Evolutionary conservation across 2,888 invertebrate genomes (phyloP).

Genomic region (Cosmorhoe ocellata): DNA sequence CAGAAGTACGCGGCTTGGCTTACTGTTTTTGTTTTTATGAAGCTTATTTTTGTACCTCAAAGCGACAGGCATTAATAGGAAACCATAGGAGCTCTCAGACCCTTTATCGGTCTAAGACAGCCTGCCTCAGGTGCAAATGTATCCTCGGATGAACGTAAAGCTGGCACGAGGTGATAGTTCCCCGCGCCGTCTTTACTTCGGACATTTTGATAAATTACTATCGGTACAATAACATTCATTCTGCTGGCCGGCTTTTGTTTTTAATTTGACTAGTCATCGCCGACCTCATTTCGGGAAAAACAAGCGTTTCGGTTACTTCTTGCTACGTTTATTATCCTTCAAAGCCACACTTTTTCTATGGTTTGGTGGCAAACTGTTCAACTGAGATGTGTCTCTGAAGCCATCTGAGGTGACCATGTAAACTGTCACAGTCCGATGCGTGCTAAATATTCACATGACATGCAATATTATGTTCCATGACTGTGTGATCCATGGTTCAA

Average conservation of each 20-base stretch:
- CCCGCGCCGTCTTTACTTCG: slow-evolving; percentile 35
- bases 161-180: slow-evolving; percentile 44
- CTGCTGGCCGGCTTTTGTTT: slow-evolving; percentile 56
- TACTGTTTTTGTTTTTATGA: no score
- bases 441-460: no score
- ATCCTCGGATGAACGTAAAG: slow-evolving; percentile 44
- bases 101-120: not conserved
- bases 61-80: no score
- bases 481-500: no score
- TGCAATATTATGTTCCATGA: no score
- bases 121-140: slow-evolving; percentile 5
- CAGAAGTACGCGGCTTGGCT: no score
- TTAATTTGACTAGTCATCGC: slow-evolving; percentile 66
- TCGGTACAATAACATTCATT: slow-evolving; percentile 69
- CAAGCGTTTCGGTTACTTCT: slow-evolving; percentile 54
- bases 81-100: no score
- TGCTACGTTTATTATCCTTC: slow-evolving; percentile 34
- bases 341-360: slow-evolving; percentile 2
- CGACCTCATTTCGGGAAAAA: slow-evolving; percentile 54
- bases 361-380: no score
- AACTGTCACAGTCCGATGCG: no score
- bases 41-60: no score
- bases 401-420: no score
- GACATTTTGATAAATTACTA: slow-evolving; percentile 77
- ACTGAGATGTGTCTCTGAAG: no score